A percentile compares a stretch with the other conserved stretches of the same genome.
Evolutionary conservation across 2,113 vertebrate genomes (phyloP).

Genomic region (Grammatotria lemairii): DNA sequence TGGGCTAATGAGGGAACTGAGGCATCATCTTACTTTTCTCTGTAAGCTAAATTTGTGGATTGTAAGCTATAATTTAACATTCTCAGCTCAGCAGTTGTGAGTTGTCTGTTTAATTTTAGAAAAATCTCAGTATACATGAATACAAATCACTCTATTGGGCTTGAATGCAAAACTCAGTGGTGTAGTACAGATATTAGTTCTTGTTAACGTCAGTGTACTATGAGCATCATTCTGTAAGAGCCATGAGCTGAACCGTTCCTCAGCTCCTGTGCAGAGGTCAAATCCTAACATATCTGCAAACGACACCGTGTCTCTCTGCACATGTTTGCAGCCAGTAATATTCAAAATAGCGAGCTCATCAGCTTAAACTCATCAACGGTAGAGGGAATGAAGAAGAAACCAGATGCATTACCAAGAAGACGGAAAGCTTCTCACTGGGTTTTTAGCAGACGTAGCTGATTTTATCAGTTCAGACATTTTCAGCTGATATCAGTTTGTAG

Average conservation of each 20-base stretch:
- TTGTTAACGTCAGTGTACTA: not conserved
- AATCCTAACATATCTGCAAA: not conserved
- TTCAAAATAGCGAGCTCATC: not conserved
- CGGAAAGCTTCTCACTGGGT: not conserved
- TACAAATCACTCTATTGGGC: not conserved
- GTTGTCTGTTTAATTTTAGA: not conserved
- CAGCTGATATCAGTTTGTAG: not conserved
- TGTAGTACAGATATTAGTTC: not conserved
- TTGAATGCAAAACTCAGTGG: not conserved
- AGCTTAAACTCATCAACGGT: not conserved
- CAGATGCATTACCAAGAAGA: not conserved
- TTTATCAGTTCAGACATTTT: not conserved
- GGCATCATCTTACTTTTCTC: not conserved
- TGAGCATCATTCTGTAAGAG: not conserved
- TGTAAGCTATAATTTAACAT: not conserved
- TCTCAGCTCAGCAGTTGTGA: not conserved
- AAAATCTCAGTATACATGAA: not conserved
- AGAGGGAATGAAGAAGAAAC: not conserved
- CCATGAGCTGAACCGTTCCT: not conserved
- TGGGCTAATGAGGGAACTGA: not conserved
- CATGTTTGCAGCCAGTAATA: not conserved
- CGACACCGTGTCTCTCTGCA: not conserved
- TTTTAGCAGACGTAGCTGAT: not conserved
- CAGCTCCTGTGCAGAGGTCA: not conserved
- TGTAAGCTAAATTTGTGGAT: not conserved